phyloP scores from a whole-genome alignment of 2,888 invertebrate genomes.

The Papilio elwesi region DNA sequence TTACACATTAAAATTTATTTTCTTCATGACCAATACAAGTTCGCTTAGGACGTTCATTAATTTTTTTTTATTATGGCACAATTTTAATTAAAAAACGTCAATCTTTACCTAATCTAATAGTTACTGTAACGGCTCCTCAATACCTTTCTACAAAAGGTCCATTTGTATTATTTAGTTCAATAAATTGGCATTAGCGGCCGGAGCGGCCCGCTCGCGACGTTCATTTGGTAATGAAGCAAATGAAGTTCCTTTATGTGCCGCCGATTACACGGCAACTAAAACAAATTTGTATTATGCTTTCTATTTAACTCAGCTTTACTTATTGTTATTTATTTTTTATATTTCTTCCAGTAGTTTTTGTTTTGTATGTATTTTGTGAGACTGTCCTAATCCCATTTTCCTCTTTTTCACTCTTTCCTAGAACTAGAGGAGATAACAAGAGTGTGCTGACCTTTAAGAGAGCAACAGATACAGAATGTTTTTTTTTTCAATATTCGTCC shows the following conservation, averaged over 20 bases:
- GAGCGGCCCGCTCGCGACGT: slow-evolving; percentile 17
- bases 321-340: background rate
- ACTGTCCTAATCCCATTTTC: background rate
- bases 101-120: background rate
- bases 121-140: slow-evolving; percentile 7
- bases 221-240: slow-evolving; percentile 30
- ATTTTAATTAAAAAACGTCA: too few relatives aligned
- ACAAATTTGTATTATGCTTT: background rate
- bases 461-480: background rate
- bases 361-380: background rate
- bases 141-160: slow-evolving; percentile 25
- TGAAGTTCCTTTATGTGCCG: slow-evolving; percentile 12
- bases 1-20: too few relatives aligned
- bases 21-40: too few relatives aligned
- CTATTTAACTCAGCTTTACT: background rate
- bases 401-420: background rate
- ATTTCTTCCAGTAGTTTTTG: too few relatives aligned
- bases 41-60: too few relatives aligned
- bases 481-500: too few relatives aligned
- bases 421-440: background rate
- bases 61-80: too few relatives aligned
- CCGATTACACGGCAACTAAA: background rate
- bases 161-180: slow-evolving; percentile 33
- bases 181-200: slow-evolving; percentile 36
- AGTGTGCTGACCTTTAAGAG: too few relatives aligned